Evolutionary conservation across 2,797 vertebrate genomes (phyloP).

Genomic region (Poeciliopsis turneri): DNA sequence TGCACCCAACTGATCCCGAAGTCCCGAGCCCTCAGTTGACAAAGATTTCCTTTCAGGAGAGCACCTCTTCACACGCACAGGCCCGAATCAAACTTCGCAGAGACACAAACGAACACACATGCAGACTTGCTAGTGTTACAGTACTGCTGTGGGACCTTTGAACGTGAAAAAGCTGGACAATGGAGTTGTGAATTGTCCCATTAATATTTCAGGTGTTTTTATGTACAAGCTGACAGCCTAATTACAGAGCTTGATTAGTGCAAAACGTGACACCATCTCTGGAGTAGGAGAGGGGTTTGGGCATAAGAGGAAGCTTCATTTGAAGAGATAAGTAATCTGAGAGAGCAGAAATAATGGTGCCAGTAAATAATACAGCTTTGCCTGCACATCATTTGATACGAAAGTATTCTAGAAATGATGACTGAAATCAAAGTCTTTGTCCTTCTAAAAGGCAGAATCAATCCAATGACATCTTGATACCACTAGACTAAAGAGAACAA

Average conservation of each 20-base stretch:
- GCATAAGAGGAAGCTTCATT: slow-evolving; percentile 19
- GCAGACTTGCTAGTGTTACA: slow-evolving; percentile 65
- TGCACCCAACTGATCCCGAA: slow-evolving; percentile 67
- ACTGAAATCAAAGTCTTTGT: neutral
- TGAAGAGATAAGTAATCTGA: slow-evolving; percentile 38
- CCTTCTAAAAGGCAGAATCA: slow-evolving; percentile 13
- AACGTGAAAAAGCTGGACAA: slow-evolving; percentile 61
- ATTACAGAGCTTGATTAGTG: slow-evolving; percentile 58
- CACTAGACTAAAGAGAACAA: neutral
- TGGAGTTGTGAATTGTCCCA: slow-evolving; percentile 55
- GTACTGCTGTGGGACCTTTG: slow-evolving; percentile 46
- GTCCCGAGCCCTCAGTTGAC: slow-evolving; percentile 65
- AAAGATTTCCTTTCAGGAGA: slow-evolving; percentile 79
- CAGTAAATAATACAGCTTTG: neutral
- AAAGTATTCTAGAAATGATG: neutral
- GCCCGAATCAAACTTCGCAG: neutral
- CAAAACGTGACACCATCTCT: slow-evolving; percentile 46
- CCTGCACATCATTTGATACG: neutral
- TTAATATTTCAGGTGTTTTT: slow-evolving; percentile 65
- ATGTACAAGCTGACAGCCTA: slow-evolving; percentile 43
- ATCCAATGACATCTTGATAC: slow-evolving; percentile 1
- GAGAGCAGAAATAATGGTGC: slow-evolving; percentile 2
- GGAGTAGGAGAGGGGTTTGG: slow-evolving; percentile 27
- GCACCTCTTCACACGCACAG: slow-evolving; percentile 31
- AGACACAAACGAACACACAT: slow-evolving; percentile 29